These are phyloP conservation scores for Cephus runcator DNA, from an alignment of 2,888 invertebrate species.

Conservation along the genomic window DNA sequence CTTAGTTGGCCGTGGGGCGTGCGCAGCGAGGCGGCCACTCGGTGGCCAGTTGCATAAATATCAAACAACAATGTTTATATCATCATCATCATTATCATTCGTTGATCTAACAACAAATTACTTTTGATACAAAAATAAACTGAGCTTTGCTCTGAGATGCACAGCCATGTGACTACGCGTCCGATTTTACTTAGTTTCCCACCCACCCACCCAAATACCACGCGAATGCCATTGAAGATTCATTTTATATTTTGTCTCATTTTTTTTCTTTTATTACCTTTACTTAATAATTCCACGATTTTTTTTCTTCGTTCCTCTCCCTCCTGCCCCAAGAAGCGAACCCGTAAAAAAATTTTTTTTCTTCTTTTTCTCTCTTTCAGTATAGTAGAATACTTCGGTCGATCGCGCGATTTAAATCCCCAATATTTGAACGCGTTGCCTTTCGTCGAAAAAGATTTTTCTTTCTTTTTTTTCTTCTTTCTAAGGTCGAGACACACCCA, in stretches of 20 bases:
- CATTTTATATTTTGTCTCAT: not conserved
- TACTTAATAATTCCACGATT: not conserved
- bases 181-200: conserved; percentile 26
- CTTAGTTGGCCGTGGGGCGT: conserved; percentile 8
- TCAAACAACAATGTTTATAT: conserved; percentile 54
- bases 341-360: not conserved
- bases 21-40: conserved; percentile 49
- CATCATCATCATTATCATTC: conserved; percentile 38
- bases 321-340: too few relatives aligned
- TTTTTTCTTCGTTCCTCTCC: not conserved
- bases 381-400: not conserved
- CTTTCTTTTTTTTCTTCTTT: not conserved
- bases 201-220: not conserved
- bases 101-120: conserved; percentile 59
- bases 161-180: conserved; percentile 64
- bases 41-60: conserved; percentile 62
- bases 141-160: conserved; percentile 62
- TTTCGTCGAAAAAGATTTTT: not conserved
- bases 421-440: not conserved
- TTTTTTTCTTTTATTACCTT: not conserved
- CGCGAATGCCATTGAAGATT: not conserved
- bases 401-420: not conserved
- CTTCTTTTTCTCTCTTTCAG: not conserved
- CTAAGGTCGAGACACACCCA: conserved; percentile 25
- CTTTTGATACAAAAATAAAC: conserved; percentile 63